Evolutionary conservation across 2,888 invertebrate species (phyloP), one percentile per base, ranked within the genome.

Genomic region (Ichneumoninae sp.): DNA sequence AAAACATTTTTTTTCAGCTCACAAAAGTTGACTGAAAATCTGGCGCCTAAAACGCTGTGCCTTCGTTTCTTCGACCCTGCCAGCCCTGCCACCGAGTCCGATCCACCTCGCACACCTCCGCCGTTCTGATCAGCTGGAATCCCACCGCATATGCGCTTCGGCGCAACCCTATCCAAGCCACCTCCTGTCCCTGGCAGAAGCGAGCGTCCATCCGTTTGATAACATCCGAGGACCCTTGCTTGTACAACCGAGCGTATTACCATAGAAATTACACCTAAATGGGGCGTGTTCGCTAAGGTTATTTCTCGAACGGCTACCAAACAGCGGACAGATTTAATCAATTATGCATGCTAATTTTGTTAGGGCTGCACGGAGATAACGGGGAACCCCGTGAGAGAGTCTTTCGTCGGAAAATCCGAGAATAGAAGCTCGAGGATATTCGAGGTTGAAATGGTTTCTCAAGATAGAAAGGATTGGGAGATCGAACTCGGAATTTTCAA

Each of bases 191-290:
- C 50, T 22, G 36, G 50, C 84, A 54, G 81, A 63, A 4, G 22
- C 60, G 68, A 74, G 54, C 70, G 30, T 83, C 76, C 68, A 73
- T 60, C 77, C 63, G 57, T 81, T 78, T n/a, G 68, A 84, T 81
- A 84, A 84, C 84, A 57, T 75, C 47, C 36, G 36, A 74, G 63
- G 60, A 70, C 65, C 22, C 57, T 69, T 63, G 19, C 73, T 52
- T 76, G 65, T 52, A 77, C 73, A 65, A 65, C 71, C 66, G 36
- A 40, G 47, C 71, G 60, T 75, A 81, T 84, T 81, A 84, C 70
- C 81, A 81, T 84, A 84, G 54, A 81, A 69, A 78, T 81, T 78
- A 81, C 73, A 74, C 73, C 4, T 65, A 81, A 69, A 70, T 71
- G 60, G 77, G 77, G 63, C 68, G 77, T 77, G 81, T 66, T 26